Conservation (phyloP, 2,113 vertebrate genomes). For the Ursus arctos region DNA sequence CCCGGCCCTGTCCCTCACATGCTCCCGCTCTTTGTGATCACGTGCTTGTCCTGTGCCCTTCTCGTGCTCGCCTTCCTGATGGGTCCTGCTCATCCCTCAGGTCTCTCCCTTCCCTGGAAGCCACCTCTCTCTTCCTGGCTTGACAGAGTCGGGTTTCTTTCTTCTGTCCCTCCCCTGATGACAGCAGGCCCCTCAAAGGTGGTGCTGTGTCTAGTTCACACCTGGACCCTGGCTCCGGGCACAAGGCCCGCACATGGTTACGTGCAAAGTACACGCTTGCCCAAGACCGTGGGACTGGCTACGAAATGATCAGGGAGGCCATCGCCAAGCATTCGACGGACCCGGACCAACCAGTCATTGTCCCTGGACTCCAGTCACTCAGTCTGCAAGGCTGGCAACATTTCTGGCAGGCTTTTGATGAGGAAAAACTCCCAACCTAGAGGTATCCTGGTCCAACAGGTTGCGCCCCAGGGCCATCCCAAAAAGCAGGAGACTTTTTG, state of each 20-base stretch:
- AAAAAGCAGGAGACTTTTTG: conserved; percentile 68
- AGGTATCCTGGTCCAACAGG: not conserved
- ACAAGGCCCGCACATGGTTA: not conserved
- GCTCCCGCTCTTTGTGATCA: not conserved
- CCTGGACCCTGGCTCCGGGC: not conserved
- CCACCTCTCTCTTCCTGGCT: not conserved
- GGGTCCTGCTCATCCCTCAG: not conserved
- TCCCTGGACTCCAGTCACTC: not conserved
- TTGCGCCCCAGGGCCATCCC: conserved; percentile 62
- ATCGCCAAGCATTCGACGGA: not conserved
- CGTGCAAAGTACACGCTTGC: not conserved
- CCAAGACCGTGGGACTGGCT: not conserved
- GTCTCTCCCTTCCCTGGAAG: not conserved
- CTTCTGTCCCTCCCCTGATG: not conserved
- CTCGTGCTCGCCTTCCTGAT: not conserved
- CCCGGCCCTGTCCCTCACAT: not conserved
- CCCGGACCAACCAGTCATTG: not conserved
- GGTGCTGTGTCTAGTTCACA: not conserved
- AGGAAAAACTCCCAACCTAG: conserved; percentile 39
- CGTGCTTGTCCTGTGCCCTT: fast-evolving
- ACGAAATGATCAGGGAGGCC: not conserved
- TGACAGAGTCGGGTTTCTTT: fast-evolving
- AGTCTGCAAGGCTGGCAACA: not conserved
- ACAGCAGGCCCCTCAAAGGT: not conserved
- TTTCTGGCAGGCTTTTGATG: conserved; percentile 53